Percentiles rank a stretch among this genome's conserved stretches.
These are phyloP conservation scores for Gasterosteus aculeatus DNA, from an alignment of 2,113 vertebrate species.

Conservation along the genomic window DNA sequence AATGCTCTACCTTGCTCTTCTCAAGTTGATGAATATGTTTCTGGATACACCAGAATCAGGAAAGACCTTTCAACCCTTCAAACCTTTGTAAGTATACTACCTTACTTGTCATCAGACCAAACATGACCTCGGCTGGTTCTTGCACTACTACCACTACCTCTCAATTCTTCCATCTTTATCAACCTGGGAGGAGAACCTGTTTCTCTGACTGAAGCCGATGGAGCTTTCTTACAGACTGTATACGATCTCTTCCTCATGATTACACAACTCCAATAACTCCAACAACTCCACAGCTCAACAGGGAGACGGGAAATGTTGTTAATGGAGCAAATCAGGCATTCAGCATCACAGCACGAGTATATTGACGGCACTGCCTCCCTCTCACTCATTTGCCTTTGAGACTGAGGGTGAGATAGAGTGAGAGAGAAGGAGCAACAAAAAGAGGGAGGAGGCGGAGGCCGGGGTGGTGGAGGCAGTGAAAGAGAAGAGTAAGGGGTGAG, in stretches of 20 bases:
- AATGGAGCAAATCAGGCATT: constrained; percentile 49
- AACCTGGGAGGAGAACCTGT: constrained; percentile 11
- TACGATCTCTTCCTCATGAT: not conserved
- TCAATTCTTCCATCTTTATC: constrained; percentile 23
- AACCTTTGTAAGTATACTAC: not conserved
- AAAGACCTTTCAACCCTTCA: not conserved
- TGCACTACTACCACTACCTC: not conserved
- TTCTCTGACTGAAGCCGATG: not conserved
- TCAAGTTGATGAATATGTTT: constrained; percentile 27
- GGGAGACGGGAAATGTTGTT: constrained; percentile 47
- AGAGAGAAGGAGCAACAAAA: constrained; percentile 6
- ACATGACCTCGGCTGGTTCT: not conserved
- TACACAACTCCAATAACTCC: not conserved
- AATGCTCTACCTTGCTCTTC: not conserved
- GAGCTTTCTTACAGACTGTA: not conserved
- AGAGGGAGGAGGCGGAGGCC: not conserved
- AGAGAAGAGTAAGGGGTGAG: constrained; percentile 48
- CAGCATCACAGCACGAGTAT: constrained; percentile 24
- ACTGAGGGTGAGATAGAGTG: not conserved
- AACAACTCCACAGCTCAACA: constrained; percentile 8
- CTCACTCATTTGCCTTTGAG: constrained; percentile 15
- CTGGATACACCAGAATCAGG: not conserved
- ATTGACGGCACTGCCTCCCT: constrained; percentile 29
- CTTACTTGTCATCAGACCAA: not conserved
- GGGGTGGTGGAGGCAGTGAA: constrained; percentile 33